Percentiles rank a stretch among this genome's conserved stretches.
These are phyloP conservation scores for Mesorhabditis belari DNA, from an alignment of 2,888 invertebrate species.

Conservation along the genomic window DNA sequence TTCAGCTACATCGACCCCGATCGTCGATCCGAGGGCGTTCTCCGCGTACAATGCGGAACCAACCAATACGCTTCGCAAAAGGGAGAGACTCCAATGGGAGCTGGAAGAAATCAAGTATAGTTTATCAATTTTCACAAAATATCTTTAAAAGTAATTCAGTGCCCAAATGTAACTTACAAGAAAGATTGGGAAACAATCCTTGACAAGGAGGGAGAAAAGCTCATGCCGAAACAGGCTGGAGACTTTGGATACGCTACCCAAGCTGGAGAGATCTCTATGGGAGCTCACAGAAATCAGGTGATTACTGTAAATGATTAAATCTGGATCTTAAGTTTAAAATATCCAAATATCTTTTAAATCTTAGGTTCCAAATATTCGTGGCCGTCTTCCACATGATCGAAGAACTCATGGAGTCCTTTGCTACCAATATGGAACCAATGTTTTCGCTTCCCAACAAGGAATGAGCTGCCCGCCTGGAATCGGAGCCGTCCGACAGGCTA, in stretches of 20 bases:
- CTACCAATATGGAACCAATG: conserved; percentile 53
- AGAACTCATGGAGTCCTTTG: conserved; percentile 50
- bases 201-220: conserved; percentile 51
- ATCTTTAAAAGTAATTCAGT: no score
- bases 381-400: conserved; percentile 50
- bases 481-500: conserved; percentile 51
- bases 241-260: conserved; percentile 51
- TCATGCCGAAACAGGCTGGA: conserved; percentile 52
- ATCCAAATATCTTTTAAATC: background rate
- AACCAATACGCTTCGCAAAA: conserved; percentile 52
- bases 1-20: conserved; percentile 49
- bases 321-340: background rate
- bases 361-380: conserved; percentile 46
- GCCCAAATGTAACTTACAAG: conserved; percentile 46
- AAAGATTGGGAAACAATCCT: conserved; percentile 51
- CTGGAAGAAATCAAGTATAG: conserved; percentile 34
- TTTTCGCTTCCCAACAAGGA: conserved; percentile 52
- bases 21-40: conserved; percentile 46
- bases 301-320: background rate
- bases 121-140: background rate
- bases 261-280: conserved; percentile 46
- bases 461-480: conserved; percentile 48
- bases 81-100: conserved; percentile 50
- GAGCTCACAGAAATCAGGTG: conserved; percentile 50
- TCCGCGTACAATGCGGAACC: conserved; percentile 50